Conservation (phyloP, 2,797 vertebrate species). For the Chelmon rostratus region DNA sequence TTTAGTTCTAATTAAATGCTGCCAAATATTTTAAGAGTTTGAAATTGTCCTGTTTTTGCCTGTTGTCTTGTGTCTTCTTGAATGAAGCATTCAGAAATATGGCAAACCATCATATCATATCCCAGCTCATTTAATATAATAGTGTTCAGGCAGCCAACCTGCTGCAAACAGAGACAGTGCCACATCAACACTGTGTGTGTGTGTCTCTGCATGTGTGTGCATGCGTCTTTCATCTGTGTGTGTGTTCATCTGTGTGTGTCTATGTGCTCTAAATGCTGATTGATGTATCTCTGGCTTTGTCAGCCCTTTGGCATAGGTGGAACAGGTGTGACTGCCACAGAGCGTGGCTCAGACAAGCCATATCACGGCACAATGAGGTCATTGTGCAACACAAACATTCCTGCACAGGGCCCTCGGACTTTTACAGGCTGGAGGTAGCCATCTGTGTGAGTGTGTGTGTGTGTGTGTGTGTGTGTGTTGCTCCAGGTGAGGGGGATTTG, state of each 20-base stretch:
- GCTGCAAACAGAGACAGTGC: conserved; percentile 63
- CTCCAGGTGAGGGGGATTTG: conserved; percentile 84
- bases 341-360: conserved; percentile 84
- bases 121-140: conserved; percentile 46
- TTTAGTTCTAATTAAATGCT: not conserved
- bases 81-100: conserved; percentile 34
- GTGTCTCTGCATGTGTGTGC: conserved; percentile 57
- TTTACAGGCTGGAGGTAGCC: conserved; percentile 83
- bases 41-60: conserved; percentile 21
- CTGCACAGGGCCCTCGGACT: conserved; percentile 83
- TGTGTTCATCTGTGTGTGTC: conserved; percentile 39
- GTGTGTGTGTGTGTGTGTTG: conserved; percentile 51
- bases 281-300: conserved; percentile 86
- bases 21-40: not conserved
- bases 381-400: conserved; percentile 88
- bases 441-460: conserved; percentile 57
- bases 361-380: conserved; percentile 87
- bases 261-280: conserved; percentile 80
- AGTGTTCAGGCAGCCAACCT: conserved; percentile 63
- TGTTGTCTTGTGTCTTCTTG: conserved; percentile 12
- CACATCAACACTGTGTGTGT: conserved; percentile 70
- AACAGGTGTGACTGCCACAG: conserved; percentile 91
- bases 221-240: conserved; percentile 51
- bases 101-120: conserved; percentile 30
- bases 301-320: conserved; percentile 87